These are phyloP conservation scores for Acropora tenuis DNA, from an alignment of 64 coral and sea anemone genomes.

Conservation along the genomic window DNA sequence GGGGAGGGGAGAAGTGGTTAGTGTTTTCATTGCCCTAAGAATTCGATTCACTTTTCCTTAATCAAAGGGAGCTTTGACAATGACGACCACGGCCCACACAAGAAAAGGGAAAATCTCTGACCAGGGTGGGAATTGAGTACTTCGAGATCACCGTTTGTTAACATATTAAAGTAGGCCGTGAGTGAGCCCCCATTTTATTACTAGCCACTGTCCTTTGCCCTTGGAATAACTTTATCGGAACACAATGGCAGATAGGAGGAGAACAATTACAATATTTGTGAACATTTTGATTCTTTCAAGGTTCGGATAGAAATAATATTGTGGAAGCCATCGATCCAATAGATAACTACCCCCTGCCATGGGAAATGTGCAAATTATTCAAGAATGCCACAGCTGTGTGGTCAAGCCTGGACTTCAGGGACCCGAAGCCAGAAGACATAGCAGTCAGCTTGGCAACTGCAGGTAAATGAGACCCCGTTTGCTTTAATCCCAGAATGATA, in stretches of 20 bases:
- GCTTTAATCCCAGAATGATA: no score
- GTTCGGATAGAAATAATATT: slow-evolving; percentile 95
- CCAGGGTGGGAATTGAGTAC: no score
- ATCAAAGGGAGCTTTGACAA: no score
- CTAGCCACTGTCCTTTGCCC: no score
- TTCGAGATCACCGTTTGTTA: no score
- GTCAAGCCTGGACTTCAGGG: slow-evolving; percentile 64
- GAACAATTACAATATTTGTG: background rate
- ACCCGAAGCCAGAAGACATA: slow-evolving; percentile 71
- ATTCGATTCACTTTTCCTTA: no score
- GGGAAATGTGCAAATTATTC: slow-evolving; percentile 84
- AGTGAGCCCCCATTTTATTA: no score
- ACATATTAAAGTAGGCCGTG: no score
- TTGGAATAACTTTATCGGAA: no score
- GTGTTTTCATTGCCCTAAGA: background rate
- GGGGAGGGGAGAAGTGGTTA: slow-evolving; percentile 90
- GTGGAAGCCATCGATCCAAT: slow-evolving; percentile 73
- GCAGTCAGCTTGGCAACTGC: slow-evolving; percentile 78
- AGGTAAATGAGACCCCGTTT: background rate
- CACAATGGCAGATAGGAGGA: background rate
- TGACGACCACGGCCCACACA: no score
- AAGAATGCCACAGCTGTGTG: slow-evolving; percentile 56
- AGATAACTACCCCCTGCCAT: slow-evolving; percentile 90
- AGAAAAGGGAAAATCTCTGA: no score
- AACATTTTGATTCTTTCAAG: slow-evolving; percentile 28